phyloP scores from a whole-genome alignment of 2,888 invertebrate species.

The Paralinhomoeus sp. region DNA sequence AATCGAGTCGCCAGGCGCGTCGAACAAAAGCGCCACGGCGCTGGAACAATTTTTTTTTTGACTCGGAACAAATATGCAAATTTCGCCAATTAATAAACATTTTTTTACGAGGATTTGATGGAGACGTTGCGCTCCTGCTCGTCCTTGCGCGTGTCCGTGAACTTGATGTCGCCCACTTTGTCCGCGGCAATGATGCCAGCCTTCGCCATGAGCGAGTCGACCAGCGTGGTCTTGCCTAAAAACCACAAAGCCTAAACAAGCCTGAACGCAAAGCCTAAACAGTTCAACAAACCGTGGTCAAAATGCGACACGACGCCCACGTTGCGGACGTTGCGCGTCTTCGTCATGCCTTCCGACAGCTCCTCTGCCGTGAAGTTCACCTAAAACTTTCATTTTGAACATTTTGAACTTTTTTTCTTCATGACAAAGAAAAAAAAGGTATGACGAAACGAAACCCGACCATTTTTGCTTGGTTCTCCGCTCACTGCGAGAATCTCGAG shows the following conservation, averaged over 20 bases:
- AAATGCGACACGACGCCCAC: constrained; percentile 99
- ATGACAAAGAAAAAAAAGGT: too few relatives aligned
- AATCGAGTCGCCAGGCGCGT: constrained; percentile 75
- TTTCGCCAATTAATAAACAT: too few relatives aligned
- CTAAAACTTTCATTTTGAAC: too few relatives aligned
- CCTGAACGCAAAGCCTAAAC: too few relatives aligned
- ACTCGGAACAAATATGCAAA: too few relatives aligned
- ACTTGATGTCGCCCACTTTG: constrained; percentile 93
- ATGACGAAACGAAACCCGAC: too few relatives aligned
- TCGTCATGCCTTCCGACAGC: constrained; percentile 99
- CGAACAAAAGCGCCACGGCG: constrained; percentile 98
- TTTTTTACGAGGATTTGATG: constrained; percentile 80
- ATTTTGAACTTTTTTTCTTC: too few relatives aligned
- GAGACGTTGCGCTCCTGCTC: constrained; percentile 99
- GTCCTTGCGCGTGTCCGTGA: constrained; percentile 97
- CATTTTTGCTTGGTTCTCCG: too few relatives aligned
- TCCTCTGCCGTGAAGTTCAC: constrained; percentile 99
- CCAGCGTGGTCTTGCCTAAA: constrained; percentile 65
- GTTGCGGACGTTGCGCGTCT: constrained; percentile 96
- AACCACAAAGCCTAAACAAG: too few relatives aligned
- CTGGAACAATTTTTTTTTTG: too few relatives aligned
- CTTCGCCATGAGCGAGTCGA: constrained; percentile 95
- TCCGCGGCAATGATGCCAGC: constrained; percentile 98
- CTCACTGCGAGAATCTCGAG: too few relatives aligned
- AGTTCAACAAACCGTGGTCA: constrained; percentile 65